Percentiles rank a stretch among this genome's conserved stretches.
These are phyloP conservation scores for Drosophila burlai DNA, from an alignment of 1,140 invertebrate species.

Conservation along the genomic window DNA sequence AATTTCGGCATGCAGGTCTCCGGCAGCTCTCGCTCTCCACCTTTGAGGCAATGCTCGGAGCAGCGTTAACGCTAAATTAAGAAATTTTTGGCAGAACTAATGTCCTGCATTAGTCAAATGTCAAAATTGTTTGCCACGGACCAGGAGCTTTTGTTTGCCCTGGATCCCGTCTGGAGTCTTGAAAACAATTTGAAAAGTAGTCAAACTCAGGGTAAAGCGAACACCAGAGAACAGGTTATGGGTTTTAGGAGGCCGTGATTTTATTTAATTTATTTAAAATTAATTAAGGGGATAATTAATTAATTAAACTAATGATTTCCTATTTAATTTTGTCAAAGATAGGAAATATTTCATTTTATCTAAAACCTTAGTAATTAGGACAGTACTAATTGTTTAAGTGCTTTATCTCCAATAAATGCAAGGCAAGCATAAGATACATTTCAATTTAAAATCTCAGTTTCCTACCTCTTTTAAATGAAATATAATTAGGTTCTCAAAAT, in stretches of 20 bases:
- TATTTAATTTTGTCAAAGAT: too few relatives aligned
- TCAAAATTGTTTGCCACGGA: conserved; percentile 67
- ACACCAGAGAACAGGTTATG: conserved; percentile 17
- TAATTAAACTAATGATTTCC: too few relatives aligned
- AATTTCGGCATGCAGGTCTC: conserved; percentile 50
- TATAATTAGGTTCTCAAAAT: background rate
- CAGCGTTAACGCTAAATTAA: conserved; percentile 70
- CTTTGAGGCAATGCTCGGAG: conserved; percentile 25
- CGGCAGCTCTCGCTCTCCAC: conserved; percentile 22
- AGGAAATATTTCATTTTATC: too few relatives aligned
- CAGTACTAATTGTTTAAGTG: too few relatives aligned
- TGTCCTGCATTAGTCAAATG: conserved; percentile 77
- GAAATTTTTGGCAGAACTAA: conserved; percentile 81
- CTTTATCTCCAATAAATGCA: too few relatives aligned
- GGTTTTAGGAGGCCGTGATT: too few relatives aligned
- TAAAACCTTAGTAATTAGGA: too few relatives aligned
- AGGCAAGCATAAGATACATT: background rate
- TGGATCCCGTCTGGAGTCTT: conserved; percentile 19
- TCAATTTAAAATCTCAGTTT: background rate
- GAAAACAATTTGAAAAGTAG: conserved; percentile 58
- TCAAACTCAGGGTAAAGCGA: conserved; percentile 16
- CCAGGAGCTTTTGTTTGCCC: conserved; percentile 12
- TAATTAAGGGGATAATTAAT: too few relatives aligned
- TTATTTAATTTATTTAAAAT: too few relatives aligned
- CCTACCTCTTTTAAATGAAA: background rate